These are phyloP conservation scores for Globodera rostochiensis DNA, from an alignment of 1,140 invertebrate species.

Conservation along the genomic window DNA sequence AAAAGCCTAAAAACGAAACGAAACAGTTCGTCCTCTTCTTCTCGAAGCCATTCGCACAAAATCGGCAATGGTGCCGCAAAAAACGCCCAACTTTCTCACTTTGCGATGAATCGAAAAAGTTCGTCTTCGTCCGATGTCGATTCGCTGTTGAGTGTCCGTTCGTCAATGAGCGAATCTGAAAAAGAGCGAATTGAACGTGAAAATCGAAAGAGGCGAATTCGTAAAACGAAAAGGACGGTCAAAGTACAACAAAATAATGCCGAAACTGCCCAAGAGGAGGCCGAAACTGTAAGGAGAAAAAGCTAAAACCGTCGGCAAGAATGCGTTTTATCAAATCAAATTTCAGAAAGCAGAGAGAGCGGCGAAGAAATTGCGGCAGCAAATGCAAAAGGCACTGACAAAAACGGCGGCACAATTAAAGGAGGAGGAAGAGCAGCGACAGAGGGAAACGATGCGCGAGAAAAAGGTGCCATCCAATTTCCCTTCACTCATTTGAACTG, in stretches of 20 bases:
- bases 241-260: conserved; percentile 22
- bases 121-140: conserved; percentile 27
- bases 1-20: conserved; percentile 5
- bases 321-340: neutral
- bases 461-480: conserved; percentile 24
- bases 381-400: conserved; percentile 58
- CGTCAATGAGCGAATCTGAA: conserved; percentile 60
- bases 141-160: conserved; percentile 23
- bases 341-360: conserved; percentile 29
- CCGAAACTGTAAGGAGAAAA: conserved; percentile 10
- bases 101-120: conserved; percentile 4
- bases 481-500: too few species aligned
- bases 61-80: neutral
- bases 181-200: conserved; percentile 61
- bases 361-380: conserved; percentile 45
- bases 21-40: conserved; percentile 6
- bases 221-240: conserved; percentile 50
- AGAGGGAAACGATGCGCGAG: conserved; percentile 39
- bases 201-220: conserved; percentile 58
- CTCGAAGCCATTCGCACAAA: neutral
- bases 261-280: neutral
- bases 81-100: neutral
- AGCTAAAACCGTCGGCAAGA: neutral
- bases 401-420: conserved; percentile 59
- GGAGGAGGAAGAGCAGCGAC: conserved; percentile 55